phyloP scores from a whole-genome alignment of 2,888 invertebrate species.

The Tenthredo notha region DNA sequence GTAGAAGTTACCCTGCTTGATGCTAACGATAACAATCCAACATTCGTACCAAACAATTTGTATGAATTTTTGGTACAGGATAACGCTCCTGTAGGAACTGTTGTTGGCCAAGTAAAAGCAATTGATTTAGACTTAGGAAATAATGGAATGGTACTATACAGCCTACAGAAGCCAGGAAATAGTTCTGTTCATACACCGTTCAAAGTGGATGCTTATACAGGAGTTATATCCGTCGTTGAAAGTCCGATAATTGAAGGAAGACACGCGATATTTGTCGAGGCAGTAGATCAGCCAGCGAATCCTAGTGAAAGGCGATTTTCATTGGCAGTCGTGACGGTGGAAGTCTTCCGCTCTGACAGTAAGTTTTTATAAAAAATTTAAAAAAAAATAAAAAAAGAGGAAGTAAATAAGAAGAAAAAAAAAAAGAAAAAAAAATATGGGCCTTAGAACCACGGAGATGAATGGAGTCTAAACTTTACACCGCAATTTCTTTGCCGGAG shows the following conservation, averaged over 20 bases:
- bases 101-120: conserved; percentile 89
- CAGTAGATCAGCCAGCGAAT: conserved; percentile 90
- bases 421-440: conserved; percentile 4
- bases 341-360: conserved; percentile 82
- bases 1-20: conserved; percentile 92
- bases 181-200: conserved; percentile 85
- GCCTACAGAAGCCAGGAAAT: conserved; percentile 85
- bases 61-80: conserved; percentile 88
- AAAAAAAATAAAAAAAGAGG: not conserved
- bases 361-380: conserved; percentile 64
- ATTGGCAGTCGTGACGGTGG: conserved; percentile 91
- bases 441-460: not conserved
- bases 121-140: conserved; percentile 90
- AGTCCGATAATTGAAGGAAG: conserved; percentile 85
- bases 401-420: conserved; percentile 4
- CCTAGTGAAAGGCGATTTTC: conserved; percentile 91
- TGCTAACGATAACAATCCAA: conserved; percentile 95
- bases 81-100: conserved; percentile 85
- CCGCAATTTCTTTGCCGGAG: not conserved
- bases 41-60: conserved; percentile 90
- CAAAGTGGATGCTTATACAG: conserved; percentile 86
- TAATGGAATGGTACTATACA: conserved; percentile 89
- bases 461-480: not conserved
- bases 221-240: conserved; percentile 84
- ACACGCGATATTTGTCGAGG: conserved; percentile 91